Evolutionary conservation across 2,888 invertebrate species (phyloP).

Genomic region (Schrankia costaestrigalis): DNA sequence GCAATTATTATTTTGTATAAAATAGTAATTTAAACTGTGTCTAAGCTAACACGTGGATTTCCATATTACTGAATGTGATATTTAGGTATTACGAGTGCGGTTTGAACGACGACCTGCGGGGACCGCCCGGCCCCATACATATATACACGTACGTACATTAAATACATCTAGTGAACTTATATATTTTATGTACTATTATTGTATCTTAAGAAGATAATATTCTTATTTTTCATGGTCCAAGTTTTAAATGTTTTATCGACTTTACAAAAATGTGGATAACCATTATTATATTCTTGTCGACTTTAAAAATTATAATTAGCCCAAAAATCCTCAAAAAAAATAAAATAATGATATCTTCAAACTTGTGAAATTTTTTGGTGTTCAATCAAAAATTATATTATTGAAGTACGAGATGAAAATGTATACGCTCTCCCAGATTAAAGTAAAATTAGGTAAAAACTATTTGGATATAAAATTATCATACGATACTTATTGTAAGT

Average conservation of each 20-base stretch:
- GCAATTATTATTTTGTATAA: conserved; percentile 82
- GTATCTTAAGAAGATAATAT: conserved; percentile 79
- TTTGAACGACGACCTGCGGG: conserved; percentile 56
- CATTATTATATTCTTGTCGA: conserved; percentile 79
- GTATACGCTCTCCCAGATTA: conserved; percentile 80
- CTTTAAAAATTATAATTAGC: conserved; percentile 73
- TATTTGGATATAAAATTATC: conserved; percentile 78
- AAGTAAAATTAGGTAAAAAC: conserved; percentile 74
- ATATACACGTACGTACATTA: conserved; percentile 70
- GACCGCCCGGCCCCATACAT: conserved; percentile 44
- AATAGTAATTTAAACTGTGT: conserved; percentile 77
- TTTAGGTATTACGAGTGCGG: conserved; percentile 79
- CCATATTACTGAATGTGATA: conserved; percentile 82
- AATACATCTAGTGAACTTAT: conserved; percentile 78
- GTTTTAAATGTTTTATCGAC: conserved; percentile 81
- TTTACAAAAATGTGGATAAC: conserved; percentile 80
- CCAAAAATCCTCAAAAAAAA: conserved; percentile 70
- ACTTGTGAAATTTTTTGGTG: conserved; percentile 79
- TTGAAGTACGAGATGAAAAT: conserved; percentile 73
- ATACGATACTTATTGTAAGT: conserved; percentile 73
- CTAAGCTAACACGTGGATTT: conserved; percentile 80
- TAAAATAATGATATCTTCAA: conserved; percentile 75
- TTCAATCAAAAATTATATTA: conserved; percentile 75
- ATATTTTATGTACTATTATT: conserved; percentile 81
- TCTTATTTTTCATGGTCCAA: conserved; percentile 82